phyloP scores from a whole-genome alignment of 2,113 vertebrate genomes.

The Gnathonemus echidnorhynchus region DNA sequence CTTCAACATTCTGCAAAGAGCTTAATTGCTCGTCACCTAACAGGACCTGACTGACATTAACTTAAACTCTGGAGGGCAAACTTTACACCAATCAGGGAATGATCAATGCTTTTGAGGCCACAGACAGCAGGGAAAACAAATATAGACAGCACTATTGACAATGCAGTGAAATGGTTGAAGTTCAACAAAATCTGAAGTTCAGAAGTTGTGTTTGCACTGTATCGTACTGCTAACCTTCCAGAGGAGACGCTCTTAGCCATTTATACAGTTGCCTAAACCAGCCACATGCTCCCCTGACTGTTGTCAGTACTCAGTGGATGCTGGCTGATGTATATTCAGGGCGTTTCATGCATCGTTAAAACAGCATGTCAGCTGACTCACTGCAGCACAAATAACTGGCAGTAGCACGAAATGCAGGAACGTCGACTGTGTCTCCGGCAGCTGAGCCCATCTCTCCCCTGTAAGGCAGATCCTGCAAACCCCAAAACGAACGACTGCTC shows the following conservation, averaged over 20 bases:
- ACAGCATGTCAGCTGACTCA: background rate
- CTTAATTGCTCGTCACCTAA: background rate
- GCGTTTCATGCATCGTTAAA: background rate
- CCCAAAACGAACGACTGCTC: background rate
- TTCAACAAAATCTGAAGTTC: background rate
- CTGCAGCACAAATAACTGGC: background rate
- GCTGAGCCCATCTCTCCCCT: background rate
- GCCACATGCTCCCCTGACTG: background rate
- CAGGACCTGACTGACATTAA: background rate
- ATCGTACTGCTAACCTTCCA: background rate
- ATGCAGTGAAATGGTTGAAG: background rate
- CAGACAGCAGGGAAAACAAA: background rate
- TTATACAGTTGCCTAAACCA: background rate
- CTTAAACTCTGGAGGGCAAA: background rate
- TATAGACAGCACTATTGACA: background rate
- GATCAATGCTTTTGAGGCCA: background rate
- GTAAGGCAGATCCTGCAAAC: background rate
- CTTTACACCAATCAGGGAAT: background rate
- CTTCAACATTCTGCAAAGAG: slow-evolving; percentile 5
- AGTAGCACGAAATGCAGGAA: too few relatives aligned
- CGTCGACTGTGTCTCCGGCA: too few relatives aligned
- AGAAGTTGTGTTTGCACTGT: background rate
- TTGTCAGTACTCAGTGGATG: background rate
- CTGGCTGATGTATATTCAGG: background rate
- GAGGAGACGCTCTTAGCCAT: background rate